Conservation (phyloP, 2,888 invertebrate genomes). For the Xestia xanthographa region DNA sequence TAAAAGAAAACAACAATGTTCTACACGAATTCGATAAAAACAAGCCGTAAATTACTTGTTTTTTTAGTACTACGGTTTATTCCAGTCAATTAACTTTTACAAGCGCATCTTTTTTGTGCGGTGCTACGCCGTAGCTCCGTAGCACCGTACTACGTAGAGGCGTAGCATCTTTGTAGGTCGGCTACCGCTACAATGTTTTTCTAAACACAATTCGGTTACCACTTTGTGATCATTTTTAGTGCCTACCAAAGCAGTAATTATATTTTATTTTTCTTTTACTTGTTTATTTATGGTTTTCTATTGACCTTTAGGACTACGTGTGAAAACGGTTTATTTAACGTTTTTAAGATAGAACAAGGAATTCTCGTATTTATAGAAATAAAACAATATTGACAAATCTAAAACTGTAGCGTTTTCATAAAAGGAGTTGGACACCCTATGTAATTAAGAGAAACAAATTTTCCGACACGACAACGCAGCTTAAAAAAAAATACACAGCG, state of each 20-base stretch:
- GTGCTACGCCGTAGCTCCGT: conserved; percentile 71
- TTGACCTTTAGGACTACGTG: neutral
- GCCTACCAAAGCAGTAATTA: conserved; percentile 7
- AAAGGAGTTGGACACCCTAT: neutral
- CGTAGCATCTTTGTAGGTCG: conserved; percentile 72
- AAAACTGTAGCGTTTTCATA: neutral
- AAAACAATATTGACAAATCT: too few species aligned
- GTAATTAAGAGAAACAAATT: conserved; percentile 29
- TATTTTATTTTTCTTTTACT: conserved; percentile 31
- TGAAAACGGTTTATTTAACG: conserved; percentile 8
- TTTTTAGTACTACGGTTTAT: conserved; percentile 66
- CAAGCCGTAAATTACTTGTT: conserved; percentile 66
- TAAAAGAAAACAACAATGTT: conserved; percentile 64
- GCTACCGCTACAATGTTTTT: conserved; percentile 60
- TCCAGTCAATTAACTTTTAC: conserved; percentile 76
- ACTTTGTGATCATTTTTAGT: conserved; percentile 44
- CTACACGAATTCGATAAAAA: conserved; percentile 65
- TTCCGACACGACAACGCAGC: conserved; percentile 1
- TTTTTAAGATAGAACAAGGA: neutral
- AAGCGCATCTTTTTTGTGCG: conserved; percentile 70
- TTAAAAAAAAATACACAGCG: conserved; percentile 36
- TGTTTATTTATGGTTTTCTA: neutral
- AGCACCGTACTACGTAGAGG: conserved; percentile 52
- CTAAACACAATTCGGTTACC: conserved; percentile 52
- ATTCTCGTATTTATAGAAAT: neutral